phyloP scores from a whole-genome alignment of 2,113 vertebrate genomes.

The Triplophysa rosa region DNA sequence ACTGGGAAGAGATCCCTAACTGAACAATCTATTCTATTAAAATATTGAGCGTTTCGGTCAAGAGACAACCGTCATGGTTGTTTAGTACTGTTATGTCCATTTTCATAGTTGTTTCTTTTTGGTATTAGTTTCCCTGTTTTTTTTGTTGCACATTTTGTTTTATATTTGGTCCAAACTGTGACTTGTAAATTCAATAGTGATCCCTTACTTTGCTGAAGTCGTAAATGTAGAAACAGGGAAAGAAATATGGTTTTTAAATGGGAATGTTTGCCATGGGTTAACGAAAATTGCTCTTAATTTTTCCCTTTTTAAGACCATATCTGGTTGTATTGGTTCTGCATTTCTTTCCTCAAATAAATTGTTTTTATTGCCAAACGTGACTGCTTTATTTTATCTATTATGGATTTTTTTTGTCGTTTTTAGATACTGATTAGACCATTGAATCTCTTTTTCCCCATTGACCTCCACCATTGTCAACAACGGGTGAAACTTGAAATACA shows the following conservation, averaged over 20 bases:
- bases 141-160: conserved; percentile 13
- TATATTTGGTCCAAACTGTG: conserved; percentile 22
- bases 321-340: conserved; percentile 51
- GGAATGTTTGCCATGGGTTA: conserved; percentile 45
- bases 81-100: not conserved
- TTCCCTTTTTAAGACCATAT: conserved; percentile 33
- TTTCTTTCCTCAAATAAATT: conserved; percentile 56
- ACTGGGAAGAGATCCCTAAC: not conserved
- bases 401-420: not conserved
- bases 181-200: not conserved
- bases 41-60: not conserved
- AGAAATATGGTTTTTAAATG: conserved; percentile 13
- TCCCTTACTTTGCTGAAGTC: not conserved
- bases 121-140: not conserved
- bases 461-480: too few relatives aligned
- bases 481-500: too few relatives aligned
- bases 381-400: not conserved
- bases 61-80: not conserved
- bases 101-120: not conserved
- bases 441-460: too few relatives aligned
- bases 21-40: not conserved
- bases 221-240: not conserved
- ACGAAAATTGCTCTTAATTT: conserved; percentile 36
- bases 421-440: too few relatives aligned
- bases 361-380: conserved; percentile 33